Conservation (phyloP, 1,140 invertebrate species). For the Drosophila grimshawi region DNA sequence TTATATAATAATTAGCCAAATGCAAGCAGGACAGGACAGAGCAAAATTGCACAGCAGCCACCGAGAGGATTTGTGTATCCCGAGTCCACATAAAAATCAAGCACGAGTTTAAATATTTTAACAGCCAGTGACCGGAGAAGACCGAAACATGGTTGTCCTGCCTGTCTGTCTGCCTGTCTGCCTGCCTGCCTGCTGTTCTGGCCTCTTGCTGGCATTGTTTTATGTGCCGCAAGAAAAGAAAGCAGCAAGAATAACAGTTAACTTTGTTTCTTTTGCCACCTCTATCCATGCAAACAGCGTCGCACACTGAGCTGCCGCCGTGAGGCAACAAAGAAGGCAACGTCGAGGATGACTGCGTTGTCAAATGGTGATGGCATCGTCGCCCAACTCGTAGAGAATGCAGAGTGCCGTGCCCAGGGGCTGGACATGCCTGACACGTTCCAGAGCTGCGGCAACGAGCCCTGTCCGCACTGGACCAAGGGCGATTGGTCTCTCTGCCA, state of each 20-base stretch:
- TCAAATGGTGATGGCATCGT: conserved; percentile 22
- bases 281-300: conserved; percentile 46
- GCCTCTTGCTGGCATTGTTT: conserved; percentile 37
- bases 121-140: conserved; percentile 27
- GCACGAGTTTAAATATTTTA: conserved; percentile 66
- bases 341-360: conserved; percentile 13
- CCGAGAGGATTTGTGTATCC: background rate
- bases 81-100: conserved; percentile 52
- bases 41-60: background rate
- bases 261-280: conserved; percentile 27
- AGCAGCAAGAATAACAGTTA: conserved; percentile 19
- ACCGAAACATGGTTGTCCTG: background rate
- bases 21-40: conserved; percentile 16
- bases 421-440: conserved; percentile 88
- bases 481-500: conserved; percentile 90
- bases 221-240: conserved; percentile 29
- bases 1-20: conserved; percentile 70
- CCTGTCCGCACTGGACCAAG: conserved; percentile 90
- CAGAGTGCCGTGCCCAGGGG: conserved; percentile 89
- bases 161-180: too few species aligned
- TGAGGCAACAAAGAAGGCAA: conserved; percentile 34
- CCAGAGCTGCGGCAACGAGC: conserved; percentile 88
- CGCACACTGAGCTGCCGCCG: conserved; percentile 64
- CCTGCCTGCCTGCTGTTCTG: background rate
- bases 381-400: conserved; percentile 86